Evolutionary conservation across 2,888 invertebrate species (phyloP), one percentile per base, ranked within the genome.

Genomic region (Eupithecia exiguata): DNA sequence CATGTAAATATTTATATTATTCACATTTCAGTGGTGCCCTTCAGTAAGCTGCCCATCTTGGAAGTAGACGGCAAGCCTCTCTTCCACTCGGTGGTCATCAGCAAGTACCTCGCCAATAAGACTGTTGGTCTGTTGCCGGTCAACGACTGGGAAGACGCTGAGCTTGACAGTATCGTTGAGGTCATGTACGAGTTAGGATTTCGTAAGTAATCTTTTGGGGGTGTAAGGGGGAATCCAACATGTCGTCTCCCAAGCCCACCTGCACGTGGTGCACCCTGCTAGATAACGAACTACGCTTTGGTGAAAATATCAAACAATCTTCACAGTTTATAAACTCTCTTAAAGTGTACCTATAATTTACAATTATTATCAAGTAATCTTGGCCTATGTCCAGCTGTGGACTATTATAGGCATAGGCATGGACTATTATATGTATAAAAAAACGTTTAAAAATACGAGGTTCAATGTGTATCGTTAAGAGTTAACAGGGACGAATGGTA

Each of bases 41-140:
- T 93, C 85, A 89, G 90, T 6, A 92, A 91, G 74, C 77, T 92
- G 71, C 95, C 95, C 0, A 86, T 94, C 0, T 77, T 95, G 74
- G 93, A 94, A 74, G 86, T 94, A 35, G 92, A 94, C 72, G 92
- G 91, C 10, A 91, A 91, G 78, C 80, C 84, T 2, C 87, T 91
- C 53, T 85, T 88, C 76, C 93, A 94, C 77, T 91, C 92, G 4
- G 87, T 88, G 74, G 90, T 93, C 5, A 94, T 95, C 78, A 83
- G 87, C 73, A 90, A 92, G 65, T 93, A 88, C 77, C 72, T 95
- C 10, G 94, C 89, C 7, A 18, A 18, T 36, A 91, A 89, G 75
- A 83, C 89, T 77, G 88, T 88, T 62, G 87, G 90, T 53, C 83
- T 93, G 9, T 83, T 90, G 70, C 88, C 92, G 7, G 72, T 82